Base-by-base conservation (phyloP, 23 tunicate species). In the Ascidia mentula region DNA sequence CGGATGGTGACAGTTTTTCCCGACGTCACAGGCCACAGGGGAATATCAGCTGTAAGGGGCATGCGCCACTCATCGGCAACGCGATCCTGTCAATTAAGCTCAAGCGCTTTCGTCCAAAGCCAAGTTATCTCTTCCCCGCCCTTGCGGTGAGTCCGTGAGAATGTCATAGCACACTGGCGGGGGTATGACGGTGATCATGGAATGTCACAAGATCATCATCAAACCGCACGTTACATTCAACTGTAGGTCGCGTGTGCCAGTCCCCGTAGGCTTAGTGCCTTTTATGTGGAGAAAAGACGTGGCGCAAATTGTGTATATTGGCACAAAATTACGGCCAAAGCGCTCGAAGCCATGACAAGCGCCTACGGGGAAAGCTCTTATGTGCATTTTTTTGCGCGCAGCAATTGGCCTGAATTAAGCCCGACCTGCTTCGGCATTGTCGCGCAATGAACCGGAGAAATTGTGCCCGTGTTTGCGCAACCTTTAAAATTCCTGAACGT, bases 351-450 rank as follows among this genome's bases (percentile, higher is more conserved):
- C 65, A 53, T 28, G 65, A 28, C 65, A 20, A 53, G 24, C 65
- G 65, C 65, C 65, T 53, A 53, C 65, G 65, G 65, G 65, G 65
- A 53, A 53, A 20, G 65, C 65, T 53, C 65, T 53, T 53, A 53
- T 53, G 65, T 28, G 65, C 65, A 53, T 53, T 53, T 53, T 53
- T 53, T n/a, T n/a, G 65, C 24, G 4, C 65, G 65, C 13, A 28
- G 65, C 65, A 53, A 53, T 53, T 53, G 28, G 24, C 65, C 24
- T 53, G 65, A 53, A 53, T 53, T 53, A 53, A 53, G 65, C 24
- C 24, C 24, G 22, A 53, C 65, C 65, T 53, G 65, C 28, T 53
- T 53, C 65, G 13, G 65, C 24, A 20, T 53, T 53, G 65, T 53
- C 28, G 65, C 24, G 65, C 65, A 53, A 6, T 53, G 65, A 53